Evolutionary conservation across 2,113 vertebrate species (phyloP).

Genomic region (Dicrurus megarhynchus): DNA sequence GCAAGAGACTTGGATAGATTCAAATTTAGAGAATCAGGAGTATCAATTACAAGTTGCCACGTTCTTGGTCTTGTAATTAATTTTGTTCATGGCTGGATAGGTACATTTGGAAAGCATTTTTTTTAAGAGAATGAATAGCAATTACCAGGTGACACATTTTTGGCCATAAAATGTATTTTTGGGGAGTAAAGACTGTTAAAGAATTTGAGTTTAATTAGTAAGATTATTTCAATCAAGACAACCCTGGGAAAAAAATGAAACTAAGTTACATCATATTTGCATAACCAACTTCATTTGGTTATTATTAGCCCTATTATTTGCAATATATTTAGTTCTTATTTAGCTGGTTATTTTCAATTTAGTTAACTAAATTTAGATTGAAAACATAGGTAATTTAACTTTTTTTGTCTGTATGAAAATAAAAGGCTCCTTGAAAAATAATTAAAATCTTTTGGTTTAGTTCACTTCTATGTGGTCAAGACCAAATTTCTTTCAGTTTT

Average conservation of each 20-base stretch:
- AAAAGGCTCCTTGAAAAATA: fast-evolving
- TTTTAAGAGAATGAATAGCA: neutral
- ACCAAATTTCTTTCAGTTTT: neutral
- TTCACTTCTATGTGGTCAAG: neutral
- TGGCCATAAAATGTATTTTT: neutral
- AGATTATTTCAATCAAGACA: neutral
- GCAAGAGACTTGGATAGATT: neutral
- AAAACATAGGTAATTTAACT: neutral
- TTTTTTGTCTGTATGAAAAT: neutral
- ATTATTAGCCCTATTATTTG: neutral
- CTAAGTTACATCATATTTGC: neutral
- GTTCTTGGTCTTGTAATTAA: neutral
- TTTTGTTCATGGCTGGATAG: neutral
- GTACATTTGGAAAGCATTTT: neutral
- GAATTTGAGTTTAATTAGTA: neutral
- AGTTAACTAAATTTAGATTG: neutral
- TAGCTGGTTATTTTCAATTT: neutral
- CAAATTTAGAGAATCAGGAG: neutral
- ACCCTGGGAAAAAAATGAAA: neutral
- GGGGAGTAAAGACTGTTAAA: neutral
- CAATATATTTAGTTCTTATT: neutral
- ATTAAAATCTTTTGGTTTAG: neutral
- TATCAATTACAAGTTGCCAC: neutral
- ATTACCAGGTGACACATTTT: neutral
- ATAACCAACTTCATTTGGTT: neutral